phyloP scores from a whole-genome alignment of 1,140 invertebrate genomes.

The Trinorchestia longiramus region DNA sequence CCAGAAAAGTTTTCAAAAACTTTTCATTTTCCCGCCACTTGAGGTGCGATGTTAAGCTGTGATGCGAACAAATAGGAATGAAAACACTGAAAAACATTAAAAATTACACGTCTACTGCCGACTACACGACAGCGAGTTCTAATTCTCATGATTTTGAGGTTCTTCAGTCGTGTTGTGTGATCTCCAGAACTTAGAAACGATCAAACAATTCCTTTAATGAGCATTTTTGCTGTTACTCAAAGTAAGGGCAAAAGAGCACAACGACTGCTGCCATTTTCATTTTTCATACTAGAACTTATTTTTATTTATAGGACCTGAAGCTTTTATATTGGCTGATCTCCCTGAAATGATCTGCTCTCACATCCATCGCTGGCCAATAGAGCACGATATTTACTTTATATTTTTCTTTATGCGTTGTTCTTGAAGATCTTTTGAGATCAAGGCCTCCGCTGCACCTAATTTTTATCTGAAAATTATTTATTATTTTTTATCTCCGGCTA shows the following conservation, averaged over 20 bases:
- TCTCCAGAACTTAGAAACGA: not conserved
- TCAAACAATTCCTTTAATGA: not conserved
- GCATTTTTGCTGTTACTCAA: not conserved
- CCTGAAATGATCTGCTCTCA: not conserved
- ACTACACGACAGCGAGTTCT: not conserved
- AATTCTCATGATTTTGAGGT: not conserved
- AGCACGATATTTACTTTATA: not conserved
- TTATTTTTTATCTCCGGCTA: too few relatives aligned
- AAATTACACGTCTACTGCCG: not conserved
- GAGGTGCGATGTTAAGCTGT: not conserved
- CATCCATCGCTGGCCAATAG: not conserved
- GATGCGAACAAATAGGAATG: not conserved
- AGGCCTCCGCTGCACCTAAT: not conserved
- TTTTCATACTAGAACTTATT: not conserved
- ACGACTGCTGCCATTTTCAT: not conserved
- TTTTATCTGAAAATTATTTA: too few relatives aligned
- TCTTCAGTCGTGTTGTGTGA: not conserved
- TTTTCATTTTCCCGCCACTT: not conserved
- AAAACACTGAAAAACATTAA: not conserved
- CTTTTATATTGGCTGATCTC: not conserved
- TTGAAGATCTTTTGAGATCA: not conserved
- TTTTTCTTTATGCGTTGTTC: not conserved
- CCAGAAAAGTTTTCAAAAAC: not conserved
- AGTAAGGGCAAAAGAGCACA: not conserved
- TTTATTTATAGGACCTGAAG: not conserved